Evolutionary conservation across 1,140 invertebrate species (phyloP).

Genomic region (Aricia agestis): DNA sequence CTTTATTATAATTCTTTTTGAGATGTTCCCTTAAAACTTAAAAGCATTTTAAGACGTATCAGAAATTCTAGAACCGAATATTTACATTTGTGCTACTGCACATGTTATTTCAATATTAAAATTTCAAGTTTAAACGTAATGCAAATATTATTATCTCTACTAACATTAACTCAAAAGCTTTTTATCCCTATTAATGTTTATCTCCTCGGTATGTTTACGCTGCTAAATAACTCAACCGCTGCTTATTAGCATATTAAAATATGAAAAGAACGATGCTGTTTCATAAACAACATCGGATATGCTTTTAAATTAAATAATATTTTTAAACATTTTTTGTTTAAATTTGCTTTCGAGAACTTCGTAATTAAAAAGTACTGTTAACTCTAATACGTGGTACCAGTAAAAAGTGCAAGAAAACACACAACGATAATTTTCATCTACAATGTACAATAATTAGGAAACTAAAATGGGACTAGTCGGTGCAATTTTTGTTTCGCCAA

Average conservation of each 20-base stretch:
- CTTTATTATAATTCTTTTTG: too few species aligned
- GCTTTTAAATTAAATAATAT: not conserved
- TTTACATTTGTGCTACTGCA: too few species aligned
- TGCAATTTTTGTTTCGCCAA: slow-evolving; percentile 7
- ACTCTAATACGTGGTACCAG: too few species aligned
- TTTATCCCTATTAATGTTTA: not conserved
- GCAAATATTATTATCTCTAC: not conserved
- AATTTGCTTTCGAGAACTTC: too few species aligned
- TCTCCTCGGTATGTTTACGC: not conserved
- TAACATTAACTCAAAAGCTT: not conserved
- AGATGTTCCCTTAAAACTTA: too few species aligned
- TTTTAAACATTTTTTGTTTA: not conserved
- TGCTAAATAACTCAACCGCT: not conserved
- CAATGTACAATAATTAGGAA: not conserved
- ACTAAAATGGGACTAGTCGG: not conserved
- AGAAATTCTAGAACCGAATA: too few species aligned
- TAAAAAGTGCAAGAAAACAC: not conserved
- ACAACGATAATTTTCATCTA: not conserved
- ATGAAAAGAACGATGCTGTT: not conserved
- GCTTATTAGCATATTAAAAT: slow-evolving; percentile 3
- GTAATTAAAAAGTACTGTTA: too few species aligned
- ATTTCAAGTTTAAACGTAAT: not conserved
- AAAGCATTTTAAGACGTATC: too few species aligned
- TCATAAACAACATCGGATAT: slow-evolving; percentile 3
- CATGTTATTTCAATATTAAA: not conserved